These are phyloP conservation scores for Hirundichthys speculiger DNA, from an alignment of 2,113 vertebrate genomes.

Conservation along the genomic window DNA sequence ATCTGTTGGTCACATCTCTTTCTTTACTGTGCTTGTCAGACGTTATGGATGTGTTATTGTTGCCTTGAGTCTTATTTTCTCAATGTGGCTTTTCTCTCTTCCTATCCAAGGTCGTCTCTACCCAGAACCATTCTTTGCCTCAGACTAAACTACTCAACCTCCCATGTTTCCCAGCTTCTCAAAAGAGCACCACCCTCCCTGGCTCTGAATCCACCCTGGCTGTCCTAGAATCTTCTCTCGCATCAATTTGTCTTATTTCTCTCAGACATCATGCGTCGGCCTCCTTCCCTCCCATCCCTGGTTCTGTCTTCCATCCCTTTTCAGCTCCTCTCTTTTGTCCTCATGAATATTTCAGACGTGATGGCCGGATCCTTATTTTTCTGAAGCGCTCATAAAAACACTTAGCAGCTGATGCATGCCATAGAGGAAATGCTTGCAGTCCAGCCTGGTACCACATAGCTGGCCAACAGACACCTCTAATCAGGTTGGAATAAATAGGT, in stretches of 20 bases:
- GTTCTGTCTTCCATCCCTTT: conserved; percentile 36
- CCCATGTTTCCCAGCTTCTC: conserved; percentile 46
- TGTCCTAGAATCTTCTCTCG: conserved; percentile 64
- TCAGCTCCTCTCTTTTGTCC: conserved; percentile 65
- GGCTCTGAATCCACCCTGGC: conserved; percentile 29
- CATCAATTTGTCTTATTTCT: conserved; percentile 70
- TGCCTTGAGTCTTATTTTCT: conserved; percentile 34
- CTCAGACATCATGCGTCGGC: conserved; percentile 39
- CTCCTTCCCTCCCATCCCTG: conserved; percentile 35
- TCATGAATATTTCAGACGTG: conserved; percentile 77
- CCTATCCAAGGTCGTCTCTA: conserved; percentile 55
- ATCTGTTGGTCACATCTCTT: conserved; percentile 44
- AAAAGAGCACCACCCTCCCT: conserved; percentile 13
- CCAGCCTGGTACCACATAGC: conserved; percentile 6
- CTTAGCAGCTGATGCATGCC: conserved; percentile 22
- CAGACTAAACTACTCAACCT: conserved; percentile 39
- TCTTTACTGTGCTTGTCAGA: conserved; percentile 54
- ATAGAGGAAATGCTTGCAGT: conserved; percentile 18
- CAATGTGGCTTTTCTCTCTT: conserved; percentile 28
- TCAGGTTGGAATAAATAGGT: conserved; percentile 45
- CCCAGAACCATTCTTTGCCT: conserved; percentile 38
- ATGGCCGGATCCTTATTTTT: conserved; percentile 49
- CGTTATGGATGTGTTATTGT: conserved; percentile 57
- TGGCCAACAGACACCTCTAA: conserved; percentile 37
- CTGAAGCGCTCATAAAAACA: conserved; percentile 29